A percentile compares a stretch with the other conserved stretches of the same genome.
These are phyloP conservation scores for Lymantria monacha DNA, from an alignment of 2,888 invertebrate genomes.

Conservation along the genomic window DNA sequence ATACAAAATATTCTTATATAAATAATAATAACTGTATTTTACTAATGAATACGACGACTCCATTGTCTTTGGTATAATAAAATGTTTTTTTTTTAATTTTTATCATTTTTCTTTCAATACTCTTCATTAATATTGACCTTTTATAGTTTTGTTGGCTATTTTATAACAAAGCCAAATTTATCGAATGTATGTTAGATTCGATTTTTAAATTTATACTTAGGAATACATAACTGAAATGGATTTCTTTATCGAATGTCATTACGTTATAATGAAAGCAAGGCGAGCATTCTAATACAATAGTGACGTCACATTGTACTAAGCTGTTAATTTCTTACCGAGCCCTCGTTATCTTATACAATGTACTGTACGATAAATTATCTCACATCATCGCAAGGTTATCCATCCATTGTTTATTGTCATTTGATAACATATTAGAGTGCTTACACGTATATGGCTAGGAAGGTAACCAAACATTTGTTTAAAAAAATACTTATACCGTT, in stretches of 20 bases:
- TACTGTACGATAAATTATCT: constrained; percentile 45
- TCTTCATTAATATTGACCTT: too few species aligned
- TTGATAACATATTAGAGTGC: constrained; percentile 49
- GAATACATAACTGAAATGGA: constrained; percentile 25
- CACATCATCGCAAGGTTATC: constrained; percentile 58
- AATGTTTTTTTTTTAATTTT: too few species aligned
- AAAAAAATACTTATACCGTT: constrained; percentile 21
- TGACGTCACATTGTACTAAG: constrained; percentile 9
- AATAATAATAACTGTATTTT: too few species aligned
- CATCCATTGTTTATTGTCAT: constrained; percentile 67
- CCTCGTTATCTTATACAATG: constrained; percentile 42
- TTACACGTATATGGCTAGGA: constrained; percentile 9
- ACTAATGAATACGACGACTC: too few species aligned
- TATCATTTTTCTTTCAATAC: too few species aligned
- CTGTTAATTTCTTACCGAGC: constrained; percentile 36
- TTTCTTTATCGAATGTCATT: constrained; percentile 9
- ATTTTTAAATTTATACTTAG: background rate
- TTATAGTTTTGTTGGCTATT: too few species aligned
- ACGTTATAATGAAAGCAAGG: background rate
- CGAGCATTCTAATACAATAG: background rate
- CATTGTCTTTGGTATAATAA: too few species aligned
- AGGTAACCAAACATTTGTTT: constrained; percentile 1
- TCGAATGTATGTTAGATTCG: background rate
- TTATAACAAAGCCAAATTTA: background rate
- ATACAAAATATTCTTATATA: too few species aligned